Conservation (phyloP, 2,888 invertebrate species). For the Tenthredo mesomela region DNA sequence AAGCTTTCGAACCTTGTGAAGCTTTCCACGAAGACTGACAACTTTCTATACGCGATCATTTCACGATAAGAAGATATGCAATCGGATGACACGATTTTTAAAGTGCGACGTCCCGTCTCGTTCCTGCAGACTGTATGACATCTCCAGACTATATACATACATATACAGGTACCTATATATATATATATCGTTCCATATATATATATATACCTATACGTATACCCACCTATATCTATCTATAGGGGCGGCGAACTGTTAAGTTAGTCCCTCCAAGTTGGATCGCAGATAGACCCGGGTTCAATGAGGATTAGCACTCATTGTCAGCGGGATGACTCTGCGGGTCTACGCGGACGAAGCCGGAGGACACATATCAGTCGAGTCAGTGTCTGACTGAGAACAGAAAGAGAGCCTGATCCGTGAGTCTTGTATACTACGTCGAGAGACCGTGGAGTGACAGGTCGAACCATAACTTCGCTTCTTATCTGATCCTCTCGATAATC, state of each 20-base stretch:
- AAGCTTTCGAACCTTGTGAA: background rate
- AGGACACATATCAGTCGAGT: background rate
- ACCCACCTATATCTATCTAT: background rate
- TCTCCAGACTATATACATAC: background rate
- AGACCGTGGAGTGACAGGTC: background rate
- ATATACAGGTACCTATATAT: background rate
- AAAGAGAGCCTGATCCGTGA: background rate
- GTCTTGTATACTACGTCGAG: background rate
- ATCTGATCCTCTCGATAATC: background rate
- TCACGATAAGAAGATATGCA: constrained; percentile 54
- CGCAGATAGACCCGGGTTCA: constrained; percentile 71
- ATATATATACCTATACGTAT: background rate
- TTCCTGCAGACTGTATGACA: background rate
- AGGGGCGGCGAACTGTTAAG: constrained; percentile 61
- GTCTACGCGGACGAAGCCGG: background rate
- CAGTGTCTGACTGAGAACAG: background rate
- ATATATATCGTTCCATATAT: too few species aligned
- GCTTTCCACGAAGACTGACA: constrained; percentile 47
- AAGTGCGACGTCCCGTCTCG: constrained; percentile 55
- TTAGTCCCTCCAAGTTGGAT: constrained; percentile 70
- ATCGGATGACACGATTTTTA: constrained; percentile 50
- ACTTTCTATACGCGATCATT: constrained; percentile 58
- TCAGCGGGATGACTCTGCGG: constrained; percentile 66
- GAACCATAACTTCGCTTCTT: background rate
- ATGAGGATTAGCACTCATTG: constrained; percentile 70